These are phyloP conservation scores for Mesodorylaimus sp. DNA, from an alignment of 2,888 invertebrate species.

Conservation along the genomic window DNA sequence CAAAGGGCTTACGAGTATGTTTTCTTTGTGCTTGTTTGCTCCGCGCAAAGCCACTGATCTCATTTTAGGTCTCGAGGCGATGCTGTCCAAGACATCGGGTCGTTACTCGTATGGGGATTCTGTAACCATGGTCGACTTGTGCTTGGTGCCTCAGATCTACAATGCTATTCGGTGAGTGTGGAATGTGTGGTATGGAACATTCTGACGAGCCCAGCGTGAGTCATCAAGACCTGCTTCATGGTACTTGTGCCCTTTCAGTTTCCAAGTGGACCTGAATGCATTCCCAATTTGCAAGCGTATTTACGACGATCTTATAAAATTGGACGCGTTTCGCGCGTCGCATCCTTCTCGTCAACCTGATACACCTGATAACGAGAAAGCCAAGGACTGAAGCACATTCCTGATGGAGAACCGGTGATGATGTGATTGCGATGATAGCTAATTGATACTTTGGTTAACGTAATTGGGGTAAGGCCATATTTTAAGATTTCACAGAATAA, in stretches of 20 bases:
- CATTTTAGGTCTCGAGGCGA: conserved; percentile 58
- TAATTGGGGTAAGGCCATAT: no score
- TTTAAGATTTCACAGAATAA: no score
- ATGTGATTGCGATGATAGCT: no score
- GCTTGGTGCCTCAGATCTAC: conserved; percentile 81
- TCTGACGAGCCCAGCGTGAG: background rate
- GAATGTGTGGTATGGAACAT: background rate
- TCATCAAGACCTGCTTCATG: background rate
- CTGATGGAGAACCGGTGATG: no score
- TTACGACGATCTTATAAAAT: conserved; percentile 60
- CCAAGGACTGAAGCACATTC: no score
- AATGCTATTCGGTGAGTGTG: conserved; percentile 61
- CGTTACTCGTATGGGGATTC: conserved; percentile 75
- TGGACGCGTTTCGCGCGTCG: conserved; percentile 73
- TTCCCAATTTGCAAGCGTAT: conserved; percentile 75
- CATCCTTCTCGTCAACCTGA: conserved; percentile 83
- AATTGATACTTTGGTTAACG: no score
- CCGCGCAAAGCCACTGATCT: background rate
- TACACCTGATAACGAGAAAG: conserved; percentile 46
- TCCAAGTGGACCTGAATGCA: conserved; percentile 70
- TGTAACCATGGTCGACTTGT: conserved; percentile 80
- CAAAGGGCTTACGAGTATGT: conserved; percentile 7
- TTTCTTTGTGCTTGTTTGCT: background rate
- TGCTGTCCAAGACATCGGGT: conserved; percentile 54
- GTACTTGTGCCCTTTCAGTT: conserved; percentile 40